Base-by-base conservation (phyloP, 2,113 vertebrate species). In the Corydoras maculifer region DNA sequence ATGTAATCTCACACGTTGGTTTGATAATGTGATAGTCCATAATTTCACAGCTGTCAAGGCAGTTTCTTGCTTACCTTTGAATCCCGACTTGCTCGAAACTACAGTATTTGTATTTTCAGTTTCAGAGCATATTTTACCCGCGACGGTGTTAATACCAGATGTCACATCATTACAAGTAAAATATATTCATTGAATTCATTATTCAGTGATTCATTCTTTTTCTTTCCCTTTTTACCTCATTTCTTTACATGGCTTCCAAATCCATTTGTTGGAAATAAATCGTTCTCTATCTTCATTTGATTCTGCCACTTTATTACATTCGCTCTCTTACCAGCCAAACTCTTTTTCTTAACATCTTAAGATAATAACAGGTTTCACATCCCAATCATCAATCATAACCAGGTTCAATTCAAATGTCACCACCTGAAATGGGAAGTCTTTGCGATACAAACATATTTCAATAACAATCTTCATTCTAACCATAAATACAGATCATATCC, bases 171-270 rank as follows among this genome's bases (percentile, higher is more conserved):
- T 3, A 6, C 12, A 49, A 61, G 65, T 55, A 57, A 71, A 72
- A 62, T 12, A 68, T 62, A 68, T 68, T 68, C 59, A 63, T 58
- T 65, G n/a, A 53, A 48, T 70, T 70, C 69, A 63, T 74, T 9
- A 65, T 65, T 65, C 58, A 43, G 11, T 50, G 49, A 62, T 51
- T 15, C 62, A 50, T 58, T 15, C 54, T 14, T 73, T 25, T 43
- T 29, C 15, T 15, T 43, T 43, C 35, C 25, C 50, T 50, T 65
- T 50, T 35, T 9, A 58, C 49, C 57, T 67, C 6, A 55, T 12
- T 29, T 13, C 5, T 43, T 55, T 48, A 35, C 15, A 30, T 13
- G 3, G 15, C 31, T 48, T 2, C 8, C 55, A 48, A 73, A 54
- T 49, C 11, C 7, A 11, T 11, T 11, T 29, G 51, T 12, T 31